Conservation (phyloP, 2,113 vertebrate genomes). For the Saccopteryx leptura region DNA sequence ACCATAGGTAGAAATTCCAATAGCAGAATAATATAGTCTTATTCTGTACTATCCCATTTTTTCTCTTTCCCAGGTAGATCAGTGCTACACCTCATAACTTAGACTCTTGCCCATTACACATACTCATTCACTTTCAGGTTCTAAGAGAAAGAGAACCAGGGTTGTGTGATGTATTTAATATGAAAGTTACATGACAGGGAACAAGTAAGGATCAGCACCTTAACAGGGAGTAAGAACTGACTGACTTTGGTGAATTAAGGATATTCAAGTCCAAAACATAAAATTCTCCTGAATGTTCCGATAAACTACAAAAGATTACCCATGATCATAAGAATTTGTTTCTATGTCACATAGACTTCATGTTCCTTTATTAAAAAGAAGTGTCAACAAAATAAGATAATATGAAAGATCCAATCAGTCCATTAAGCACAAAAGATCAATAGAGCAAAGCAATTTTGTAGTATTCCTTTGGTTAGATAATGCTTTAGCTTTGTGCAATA, state of each 20-base stretch:
- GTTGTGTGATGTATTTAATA: neutral
- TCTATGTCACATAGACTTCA: neutral
- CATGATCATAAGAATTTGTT: neutral
- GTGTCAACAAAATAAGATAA: neutral
- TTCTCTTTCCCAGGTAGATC: neutral
- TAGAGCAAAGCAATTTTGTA: neutral
- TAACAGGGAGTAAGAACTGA: neutral
- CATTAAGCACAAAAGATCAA: neutral
- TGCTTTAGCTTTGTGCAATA: neutral
- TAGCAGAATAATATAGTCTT: neutral
- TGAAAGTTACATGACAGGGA: neutral
- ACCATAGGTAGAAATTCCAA: neutral
- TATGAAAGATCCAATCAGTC: neutral
- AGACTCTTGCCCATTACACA: neutral
- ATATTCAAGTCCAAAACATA: neutral
- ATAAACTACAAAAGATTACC: neutral
- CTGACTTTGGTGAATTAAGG: neutral
- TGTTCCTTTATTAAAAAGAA: neutral
- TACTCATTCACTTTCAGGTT: neutral
- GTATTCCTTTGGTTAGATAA: neutral
- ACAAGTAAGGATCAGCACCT: neutral
- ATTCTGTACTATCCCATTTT: neutral
- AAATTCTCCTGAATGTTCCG: neutral
- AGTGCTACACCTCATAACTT: neutral
- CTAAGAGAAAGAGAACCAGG: neutral